Evolutionary conservation across 2,797 vertebrate species (phyloP), one percentile per base, ranked within the genome.

Genomic region (Spondyliosoma cantharus): DNA sequence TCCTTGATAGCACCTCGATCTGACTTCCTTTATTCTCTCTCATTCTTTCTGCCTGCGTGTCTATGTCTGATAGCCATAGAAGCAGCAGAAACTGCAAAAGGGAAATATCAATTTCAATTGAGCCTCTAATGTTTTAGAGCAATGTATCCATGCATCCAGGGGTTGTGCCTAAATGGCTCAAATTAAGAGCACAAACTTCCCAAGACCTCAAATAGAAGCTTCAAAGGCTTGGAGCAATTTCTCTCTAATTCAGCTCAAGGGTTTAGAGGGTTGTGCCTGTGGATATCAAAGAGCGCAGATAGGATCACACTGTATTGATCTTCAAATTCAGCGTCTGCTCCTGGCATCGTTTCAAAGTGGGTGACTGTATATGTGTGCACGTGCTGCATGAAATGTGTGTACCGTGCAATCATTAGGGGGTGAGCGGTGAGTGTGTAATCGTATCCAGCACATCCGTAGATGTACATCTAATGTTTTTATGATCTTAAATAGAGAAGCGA

Each of bases 201-300:
- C 24, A 37, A 74, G 71, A 74, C 66, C 76, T 85, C 77, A 57
- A 60, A 53, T 57, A 49, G 58, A 82, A 68, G 71, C 80, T 80
- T 87, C 69, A 89, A 86, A 82, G 63, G 61, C 77, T 54, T 8
- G 48, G 27, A 82, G 84, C 60, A 66, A 71, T 83, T 85, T 80
- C 84, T 86, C 72, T 75, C 69, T 78, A 77, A 85, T 70, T 71
- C 60, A 86, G 82, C 86, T 87, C 62, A 24, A 81, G 74, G 79
- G 60, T 83, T 67, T 74, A 29, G 69, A 58, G 11, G 67, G 61
- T 16, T 74, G 79, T 67, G 71, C 56, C 58, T 67, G 75, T 71
- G 74, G 82, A 86, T 89, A 78, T 91, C 84, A 87, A 78, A 86
- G 86, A 81, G 80, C 83, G 82, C 70, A 76, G 71, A 75, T 80